Evolutionary conservation across 2,888 invertebrate species (phyloP), one percentile per base, ranked within the genome.

Genomic region (Ormyrus nitidulus): DNA sequence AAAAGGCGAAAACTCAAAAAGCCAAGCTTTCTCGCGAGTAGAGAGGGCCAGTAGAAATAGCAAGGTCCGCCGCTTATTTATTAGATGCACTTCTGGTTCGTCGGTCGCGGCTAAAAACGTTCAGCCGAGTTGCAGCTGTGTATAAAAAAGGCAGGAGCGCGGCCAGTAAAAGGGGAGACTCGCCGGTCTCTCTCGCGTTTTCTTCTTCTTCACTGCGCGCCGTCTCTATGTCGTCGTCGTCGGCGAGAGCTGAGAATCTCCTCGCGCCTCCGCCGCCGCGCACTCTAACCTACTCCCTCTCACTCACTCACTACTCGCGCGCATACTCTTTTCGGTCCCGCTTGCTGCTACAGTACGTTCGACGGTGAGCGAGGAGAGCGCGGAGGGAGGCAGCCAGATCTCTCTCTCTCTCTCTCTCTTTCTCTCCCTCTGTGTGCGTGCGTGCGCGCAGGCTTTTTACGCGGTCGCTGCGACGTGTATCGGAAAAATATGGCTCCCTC

Each of bases 401-500:
- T 19, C 19, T 19, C 19, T 1, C 2, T 19, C 19, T 19, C 19
- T 19, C 77, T 48, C 73, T 68, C 56, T 65, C 64, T 51, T 54
- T 49, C 65, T 58, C 80, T 53, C 71, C 65, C 56, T 58, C 49
- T 48, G 19, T 34, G 61, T 53, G 19, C 59, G 49, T 46, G 62
- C 13, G 13, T 48, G 13, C 85, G 51, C 75, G 53, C 66, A 56
- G 86, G 49, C 62, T 86, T 85, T 86, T 86, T 85, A n/a, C 66
- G 66, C 66, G 68, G 49, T 49, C 19, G 51, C 71, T 44, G 19
- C 49, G 44, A 68, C 90, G 91, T 62, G 90, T 91, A 92, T 91
- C 91, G 91, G 86, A 92, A 92, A 92, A 92, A 92, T 91, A 91
- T 92, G 92, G 92, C 92, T 92, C 91, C 92, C 91, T 91, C 92